These are phyloP conservation scores for Brachionus rubens DNA, from an alignment of 1,140 invertebrate species.

Conservation along the genomic window DNA sequence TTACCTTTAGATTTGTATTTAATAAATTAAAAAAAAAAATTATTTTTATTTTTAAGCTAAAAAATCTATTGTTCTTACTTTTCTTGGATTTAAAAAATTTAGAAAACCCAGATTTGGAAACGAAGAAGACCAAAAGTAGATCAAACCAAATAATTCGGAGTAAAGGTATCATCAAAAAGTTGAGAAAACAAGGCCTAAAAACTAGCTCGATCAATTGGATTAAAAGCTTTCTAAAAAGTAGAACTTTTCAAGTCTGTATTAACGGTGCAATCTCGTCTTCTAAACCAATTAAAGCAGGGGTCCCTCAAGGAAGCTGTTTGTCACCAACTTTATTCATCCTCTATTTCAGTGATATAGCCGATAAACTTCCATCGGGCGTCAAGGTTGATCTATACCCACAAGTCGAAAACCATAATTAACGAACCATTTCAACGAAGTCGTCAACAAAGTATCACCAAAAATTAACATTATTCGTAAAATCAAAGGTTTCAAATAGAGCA, in stretches of 20 bases:
- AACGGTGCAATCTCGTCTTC: background rate
- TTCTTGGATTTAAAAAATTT: too few relatives aligned
- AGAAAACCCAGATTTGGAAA: too few relatives aligned
- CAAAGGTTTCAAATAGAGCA: too few relatives aligned
- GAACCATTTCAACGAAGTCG: background rate
- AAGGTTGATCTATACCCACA: background rate
- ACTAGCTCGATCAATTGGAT: background rate
- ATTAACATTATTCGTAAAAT: background rate
- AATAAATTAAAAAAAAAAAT: too few relatives aligned
- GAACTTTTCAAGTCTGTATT: constrained; percentile 3
- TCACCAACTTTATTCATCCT: background rate
- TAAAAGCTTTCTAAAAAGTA: background rate
- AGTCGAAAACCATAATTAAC: background rate
- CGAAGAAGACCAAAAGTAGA: too few relatives aligned
- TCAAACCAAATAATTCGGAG: too few relatives aligned
- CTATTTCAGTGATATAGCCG: too few relatives aligned
- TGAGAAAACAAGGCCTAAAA: constrained; percentile 42
- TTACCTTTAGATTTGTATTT: too few relatives aligned
- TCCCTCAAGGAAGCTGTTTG: constrained; percentile 21
- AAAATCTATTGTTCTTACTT: too few relatives aligned
- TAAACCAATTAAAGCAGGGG: background rate
- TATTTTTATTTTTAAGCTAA: too few relatives aligned
- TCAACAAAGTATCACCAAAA: too few relatives aligned
- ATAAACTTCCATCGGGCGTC: too few relatives aligned
- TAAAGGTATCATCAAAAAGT: constrained; percentile 54